Conservation (phyloP, 1,140 invertebrate species). For the Platyura marginata region DNA sequence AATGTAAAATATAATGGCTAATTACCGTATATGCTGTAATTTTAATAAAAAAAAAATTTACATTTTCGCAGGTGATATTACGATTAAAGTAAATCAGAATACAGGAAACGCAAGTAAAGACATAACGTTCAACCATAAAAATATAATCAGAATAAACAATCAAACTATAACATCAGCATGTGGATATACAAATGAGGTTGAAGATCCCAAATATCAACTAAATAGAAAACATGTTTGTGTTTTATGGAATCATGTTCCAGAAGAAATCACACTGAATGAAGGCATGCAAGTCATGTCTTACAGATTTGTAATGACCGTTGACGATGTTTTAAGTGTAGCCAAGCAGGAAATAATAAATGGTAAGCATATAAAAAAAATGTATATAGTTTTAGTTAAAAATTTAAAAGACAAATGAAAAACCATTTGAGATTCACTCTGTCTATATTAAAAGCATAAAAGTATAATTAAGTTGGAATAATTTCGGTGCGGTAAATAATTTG, state of each 20-base stretch:
- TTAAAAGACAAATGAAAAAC: no score
- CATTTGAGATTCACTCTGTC: no score
- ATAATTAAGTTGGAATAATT: no score
- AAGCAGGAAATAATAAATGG: constrained; percentile 29
- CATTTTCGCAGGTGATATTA: background rate
- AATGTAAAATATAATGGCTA: no score
- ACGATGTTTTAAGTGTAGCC: constrained; percentile 27
- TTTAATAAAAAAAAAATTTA: background rate
- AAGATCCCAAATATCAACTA: constrained; percentile 26
- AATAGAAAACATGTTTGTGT: constrained; percentile 22
- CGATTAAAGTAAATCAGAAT: background rate
- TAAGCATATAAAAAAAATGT: constrained; percentile 9
- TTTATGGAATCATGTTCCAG: constrained; percentile 29
- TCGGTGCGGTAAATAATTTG: no score
- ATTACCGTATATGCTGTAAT: no score
- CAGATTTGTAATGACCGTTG: constrained; percentile 30
- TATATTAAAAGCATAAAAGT: no score
- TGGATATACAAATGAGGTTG: constrained; percentile 4
- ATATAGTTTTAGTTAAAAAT: no score
- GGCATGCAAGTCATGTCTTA: constrained; percentile 23
- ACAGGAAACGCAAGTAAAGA: background rate
- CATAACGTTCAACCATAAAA: background rate
- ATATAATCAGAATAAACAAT: background rate
- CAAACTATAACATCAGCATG: background rate
- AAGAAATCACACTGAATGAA: constrained; percentile 24